phyloP scores from a whole-genome alignment of 2,888 invertebrate genomes.

The Drosophila heteroneura region DNA sequence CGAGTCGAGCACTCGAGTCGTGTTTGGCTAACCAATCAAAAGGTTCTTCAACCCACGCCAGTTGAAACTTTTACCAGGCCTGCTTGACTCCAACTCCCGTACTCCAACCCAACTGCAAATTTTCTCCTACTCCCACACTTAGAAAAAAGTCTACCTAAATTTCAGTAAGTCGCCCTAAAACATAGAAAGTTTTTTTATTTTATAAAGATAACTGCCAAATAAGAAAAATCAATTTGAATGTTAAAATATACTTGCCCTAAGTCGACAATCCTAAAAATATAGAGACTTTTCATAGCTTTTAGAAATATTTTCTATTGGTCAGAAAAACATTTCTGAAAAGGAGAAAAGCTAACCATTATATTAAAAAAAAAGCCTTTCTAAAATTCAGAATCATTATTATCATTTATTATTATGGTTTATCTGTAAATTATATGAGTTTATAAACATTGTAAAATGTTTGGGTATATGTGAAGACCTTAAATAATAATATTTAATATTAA shows the following conservation, averaged over 20 bases:
- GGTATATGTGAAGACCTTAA: neutral
- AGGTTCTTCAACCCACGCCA: slow-evolving; percentile 76
- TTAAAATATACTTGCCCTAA: neutral
- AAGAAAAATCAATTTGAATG: neutral
- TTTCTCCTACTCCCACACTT: neutral
- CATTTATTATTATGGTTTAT: neutral
- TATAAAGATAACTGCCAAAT: neutral
- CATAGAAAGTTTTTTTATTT: neutral
- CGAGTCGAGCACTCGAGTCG: slow-evolving; percentile 41
- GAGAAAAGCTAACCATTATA: too few relatives aligned
- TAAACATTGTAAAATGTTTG: neutral
- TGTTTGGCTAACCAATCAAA: slow-evolving; percentile 79
- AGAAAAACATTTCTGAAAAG: neutral
- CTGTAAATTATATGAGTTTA: neutral
- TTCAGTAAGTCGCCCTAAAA: neutral
- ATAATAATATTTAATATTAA: neutral
- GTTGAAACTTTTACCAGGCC: slow-evolving; percentile 14
- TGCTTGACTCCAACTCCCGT: slow-evolving; percentile 10
- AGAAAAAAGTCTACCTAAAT: neutral
- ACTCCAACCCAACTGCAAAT: slow-evolving; percentile 8
- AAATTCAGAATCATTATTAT: neutral
- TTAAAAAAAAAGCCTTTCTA: too few relatives aligned
- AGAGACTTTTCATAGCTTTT: neutral
- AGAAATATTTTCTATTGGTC: neutral
- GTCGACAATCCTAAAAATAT: neutral